Conservation (phyloP, 2,888 invertebrate species). For the Eupithecia tripunctaria region DNA sequence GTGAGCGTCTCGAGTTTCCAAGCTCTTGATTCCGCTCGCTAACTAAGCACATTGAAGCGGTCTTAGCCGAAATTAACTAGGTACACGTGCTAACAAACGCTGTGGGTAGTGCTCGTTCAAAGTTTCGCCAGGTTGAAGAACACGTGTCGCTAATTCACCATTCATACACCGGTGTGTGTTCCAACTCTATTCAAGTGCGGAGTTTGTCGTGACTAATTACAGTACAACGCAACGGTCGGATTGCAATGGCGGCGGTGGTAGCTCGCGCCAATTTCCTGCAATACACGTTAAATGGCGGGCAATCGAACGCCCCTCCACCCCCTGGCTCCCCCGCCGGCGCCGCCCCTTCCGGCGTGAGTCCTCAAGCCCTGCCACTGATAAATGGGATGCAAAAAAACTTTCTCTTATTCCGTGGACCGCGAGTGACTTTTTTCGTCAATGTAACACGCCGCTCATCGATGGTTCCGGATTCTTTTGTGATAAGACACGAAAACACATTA, state of each 20-base stretch:
- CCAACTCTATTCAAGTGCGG: constrained; percentile 42
- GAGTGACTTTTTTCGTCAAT: constrained; percentile 45
- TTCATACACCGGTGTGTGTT: constrained; percentile 44
- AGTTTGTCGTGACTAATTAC: constrained; percentile 61
- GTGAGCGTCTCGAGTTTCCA: constrained; percentile 29
- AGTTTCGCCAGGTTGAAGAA: constrained; percentile 39
- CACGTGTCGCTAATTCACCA: constrained; percentile 46
- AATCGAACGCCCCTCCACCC: constrained; percentile 53
- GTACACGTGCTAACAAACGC: constrained; percentile 43
- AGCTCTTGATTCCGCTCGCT: constrained; percentile 41
- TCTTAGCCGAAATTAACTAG: constrained; percentile 38
- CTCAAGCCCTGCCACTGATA: constrained; percentile 45
- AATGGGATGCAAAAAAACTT: constrained; percentile 49
- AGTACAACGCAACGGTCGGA: constrained; percentile 54
- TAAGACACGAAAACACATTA: constrained; percentile 50
- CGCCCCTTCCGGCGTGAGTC: constrained; percentile 48
- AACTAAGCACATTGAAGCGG: constrained; percentile 41
- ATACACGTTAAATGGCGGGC: constrained; percentile 67
- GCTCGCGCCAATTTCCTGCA: constrained; percentile 68
- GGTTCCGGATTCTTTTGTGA: constrained; percentile 43
- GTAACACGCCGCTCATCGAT: constrained; percentile 42
- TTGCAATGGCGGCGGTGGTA: constrained; percentile 52
- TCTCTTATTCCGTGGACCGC: constrained; percentile 43
- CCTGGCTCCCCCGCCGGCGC: constrained; percentile 33
- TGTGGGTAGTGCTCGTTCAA: constrained; percentile 34